These are phyloP conservation scores for Remorina albescens DNA, from an alignment of 2,797 vertebrate species.

Conservation along the genomic window DNA sequence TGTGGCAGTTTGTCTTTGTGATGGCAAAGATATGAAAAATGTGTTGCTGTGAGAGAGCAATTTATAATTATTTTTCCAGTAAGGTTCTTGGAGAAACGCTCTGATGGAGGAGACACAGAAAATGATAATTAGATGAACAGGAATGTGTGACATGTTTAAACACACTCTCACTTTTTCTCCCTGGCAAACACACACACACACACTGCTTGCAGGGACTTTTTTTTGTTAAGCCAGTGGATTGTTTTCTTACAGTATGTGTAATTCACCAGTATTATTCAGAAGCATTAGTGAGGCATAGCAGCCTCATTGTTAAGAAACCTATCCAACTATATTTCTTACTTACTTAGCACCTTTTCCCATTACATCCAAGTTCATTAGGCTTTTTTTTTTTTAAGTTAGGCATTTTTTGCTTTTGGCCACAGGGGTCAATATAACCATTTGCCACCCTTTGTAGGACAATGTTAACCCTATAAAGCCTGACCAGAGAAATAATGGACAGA, in stretches of 20 bases:
- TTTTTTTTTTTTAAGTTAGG: background rate
- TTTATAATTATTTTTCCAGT: constrained; percentile 66
- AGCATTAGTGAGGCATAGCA: constrained; percentile 33
- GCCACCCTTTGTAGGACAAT: background rate
- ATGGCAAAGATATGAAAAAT: constrained; percentile 60
- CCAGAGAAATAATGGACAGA: no score
- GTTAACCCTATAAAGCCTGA: no score
- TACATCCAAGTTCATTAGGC: constrained; percentile 24
- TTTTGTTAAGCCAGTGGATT: constrained; percentile 9
- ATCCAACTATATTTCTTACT: background rate
- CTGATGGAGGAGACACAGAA: constrained; percentile 32
- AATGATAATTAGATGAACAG: constrained; percentile 61
- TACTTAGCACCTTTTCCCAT: constrained; percentile 3
- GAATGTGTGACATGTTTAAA: constrained; percentile 31
- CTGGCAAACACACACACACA: background rate
- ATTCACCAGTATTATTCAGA: constrained; percentile 9
- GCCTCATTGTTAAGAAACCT: constrained; percentile 32
- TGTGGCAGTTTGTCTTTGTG: constrained; percentile 61
- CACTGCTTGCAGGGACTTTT: background rate
- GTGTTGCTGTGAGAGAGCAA: constrained; percentile 41
- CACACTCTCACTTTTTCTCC: background rate
- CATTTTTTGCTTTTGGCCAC: background rate
- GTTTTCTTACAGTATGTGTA: constrained; percentile 11
- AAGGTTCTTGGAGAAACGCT: constrained; percentile 38
- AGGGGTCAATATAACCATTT: background rate